A percentile compares a stretch with the other conserved stretches of the same genome.
These are phyloP conservation scores for Myiotriccus ornatus DNA, from an alignment of 2,797 vertebrate species.

Conservation along the genomic window DNA sequence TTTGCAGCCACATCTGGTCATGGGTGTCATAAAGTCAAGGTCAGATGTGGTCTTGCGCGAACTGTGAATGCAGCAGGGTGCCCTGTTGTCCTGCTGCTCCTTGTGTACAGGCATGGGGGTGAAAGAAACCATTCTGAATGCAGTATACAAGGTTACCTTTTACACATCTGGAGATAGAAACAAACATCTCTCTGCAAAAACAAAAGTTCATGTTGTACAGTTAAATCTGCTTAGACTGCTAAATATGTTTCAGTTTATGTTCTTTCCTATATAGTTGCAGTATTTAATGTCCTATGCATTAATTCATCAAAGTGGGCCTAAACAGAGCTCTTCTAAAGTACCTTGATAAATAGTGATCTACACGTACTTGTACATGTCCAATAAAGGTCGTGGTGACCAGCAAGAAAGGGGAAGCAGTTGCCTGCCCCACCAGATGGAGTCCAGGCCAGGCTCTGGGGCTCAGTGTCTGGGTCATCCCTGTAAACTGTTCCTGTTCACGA, in stretches of 20 bases:
- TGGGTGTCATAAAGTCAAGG: neutral
- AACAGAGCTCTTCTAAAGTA: neutral
- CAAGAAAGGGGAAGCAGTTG: neutral
- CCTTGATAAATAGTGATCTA: neutral
- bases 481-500: neutral
- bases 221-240: neutral
- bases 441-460: neutral
- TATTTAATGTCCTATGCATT: neutral
- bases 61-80: neutral
- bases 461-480: neutral
- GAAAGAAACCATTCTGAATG: neutral
- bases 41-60: neutral
- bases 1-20: accelerated
- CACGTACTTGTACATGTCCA: neutral
- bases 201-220: neutral
- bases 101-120: accelerated
- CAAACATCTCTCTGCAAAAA: neutral
- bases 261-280: neutral
- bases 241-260: neutral
- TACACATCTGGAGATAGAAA: neutral
- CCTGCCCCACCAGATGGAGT: neutral
- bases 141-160: neutral
- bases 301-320: neutral
- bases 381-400: neutral
- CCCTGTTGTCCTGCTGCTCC: neutral